Percentiles rank a stretch among this genome's conserved stretches.
These are phyloP conservation scores for Manis pentadactyla DNA, from an alignment of 2,797 vertebrate species.

Conservation along the genomic window DNA sequence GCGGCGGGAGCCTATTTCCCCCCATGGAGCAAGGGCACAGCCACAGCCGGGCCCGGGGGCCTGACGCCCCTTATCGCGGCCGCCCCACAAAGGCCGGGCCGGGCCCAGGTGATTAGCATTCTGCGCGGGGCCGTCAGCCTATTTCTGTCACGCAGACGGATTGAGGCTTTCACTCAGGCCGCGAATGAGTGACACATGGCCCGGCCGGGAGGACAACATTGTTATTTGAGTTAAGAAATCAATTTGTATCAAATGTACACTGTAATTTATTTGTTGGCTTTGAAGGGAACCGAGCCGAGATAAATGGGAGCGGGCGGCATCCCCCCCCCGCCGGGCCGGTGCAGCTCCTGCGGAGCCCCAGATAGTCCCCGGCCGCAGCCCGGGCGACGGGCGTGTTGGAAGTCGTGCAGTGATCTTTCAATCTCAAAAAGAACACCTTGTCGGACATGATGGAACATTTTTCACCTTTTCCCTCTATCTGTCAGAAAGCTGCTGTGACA, in stretches of 20 bases:
- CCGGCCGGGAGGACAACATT: slow-evolving; percentile 99
- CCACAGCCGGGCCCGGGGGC: slow-evolving; percentile 91
- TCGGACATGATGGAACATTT: slow-evolving; percentile 99
- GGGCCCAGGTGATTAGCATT: slow-evolving; percentile 97
- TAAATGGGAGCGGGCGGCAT: slow-evolving; percentile 97
- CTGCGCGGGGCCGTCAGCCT: slow-evolving; percentile 94
- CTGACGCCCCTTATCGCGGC: slow-evolving; percentile 97
- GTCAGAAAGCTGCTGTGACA: slow-evolving; percentile 96
- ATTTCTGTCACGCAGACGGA: slow-evolving; percentile 99
- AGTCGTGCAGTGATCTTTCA: slow-evolving; percentile 99
- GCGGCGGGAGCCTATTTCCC: slow-evolving; percentile 88
- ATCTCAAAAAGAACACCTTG: slow-evolving; percentile 99
- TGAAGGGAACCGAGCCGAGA: slow-evolving; percentile 99
- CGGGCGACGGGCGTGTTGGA: slow-evolving; percentile 99
- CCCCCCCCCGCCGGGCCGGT: slow-evolving; percentile 93
- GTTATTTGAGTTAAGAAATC: slow-evolving; percentile 99
- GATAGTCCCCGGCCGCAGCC: slow-evolving; percentile 98
- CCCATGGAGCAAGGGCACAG: slow-evolving; percentile 89
- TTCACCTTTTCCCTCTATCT: slow-evolving; percentile 98
- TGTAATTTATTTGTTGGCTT: slow-evolving; percentile 99
- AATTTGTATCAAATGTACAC: slow-evolving; percentile 99
- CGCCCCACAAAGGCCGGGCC: slow-evolving; percentile 97
- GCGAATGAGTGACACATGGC: slow-evolving; percentile 99
- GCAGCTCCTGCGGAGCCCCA: slow-evolving; percentile 99
- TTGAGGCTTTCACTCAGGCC: slow-evolving; percentile 99